Evolutionary conservation across 2,797 vertebrate species (phyloP), one percentile per base, ranked within the genome.

Genomic region (Microtus californicus): DNA sequence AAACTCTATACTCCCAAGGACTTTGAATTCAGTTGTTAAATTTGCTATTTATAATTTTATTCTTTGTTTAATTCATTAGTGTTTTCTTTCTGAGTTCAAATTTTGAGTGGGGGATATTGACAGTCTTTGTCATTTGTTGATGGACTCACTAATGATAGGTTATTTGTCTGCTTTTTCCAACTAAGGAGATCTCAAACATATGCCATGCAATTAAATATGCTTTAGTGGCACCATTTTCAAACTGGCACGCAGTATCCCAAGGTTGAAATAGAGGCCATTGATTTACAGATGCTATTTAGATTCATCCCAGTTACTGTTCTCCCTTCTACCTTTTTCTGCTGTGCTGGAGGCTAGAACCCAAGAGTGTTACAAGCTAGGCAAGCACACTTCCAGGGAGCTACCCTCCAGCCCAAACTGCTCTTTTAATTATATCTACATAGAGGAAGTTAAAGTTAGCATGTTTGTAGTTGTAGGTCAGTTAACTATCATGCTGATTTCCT

Each of bases 71-170:
- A 37, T 69, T 63, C 86, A 76, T 86, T 93, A 45, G n/a, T 82
- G 21, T 69, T 88, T 80, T 85, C 3, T 86, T 90, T 94, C 37
- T 61, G 9, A 40, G 76, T 90, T 95, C 19, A 85, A 82, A 85
- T 83, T 92, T 76, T 31, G 21, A 8, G 40, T n/a, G 7, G 73
- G 56, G 27, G 11, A 74, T 27, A 2, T 45, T 81, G 17, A 27
- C n/a, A 96, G 56, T 78, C 54, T 92, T 90, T 87, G 21, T 76
- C 74, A 77, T 27, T 78, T 87, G 27, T 94, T 87, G 61, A 83
- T 90, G 54, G n/a, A 59, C 12, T n/a, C 51, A 80, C 48, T 85
- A 83, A 76, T 86, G 79, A 63, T 23, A 10, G 69, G 1, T 6
- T 69, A 69, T 6, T 83, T 93, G 23, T 29, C 56, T 63, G 15